Conservation (phyloP, 2,888 invertebrate species). For the Caprella mutica region DNA sequence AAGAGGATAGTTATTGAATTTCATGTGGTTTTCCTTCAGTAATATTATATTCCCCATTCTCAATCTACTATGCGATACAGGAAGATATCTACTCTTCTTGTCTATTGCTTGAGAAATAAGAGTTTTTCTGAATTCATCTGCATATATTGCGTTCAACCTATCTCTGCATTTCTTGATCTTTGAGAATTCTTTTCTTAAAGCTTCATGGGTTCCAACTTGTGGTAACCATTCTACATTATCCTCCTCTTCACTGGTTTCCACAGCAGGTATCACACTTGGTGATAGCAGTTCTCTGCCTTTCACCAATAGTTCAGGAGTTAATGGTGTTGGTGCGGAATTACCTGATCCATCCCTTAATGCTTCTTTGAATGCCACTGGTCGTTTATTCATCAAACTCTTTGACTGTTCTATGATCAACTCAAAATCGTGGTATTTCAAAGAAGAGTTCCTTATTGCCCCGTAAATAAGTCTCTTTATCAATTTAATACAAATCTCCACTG, state of each 20-base stretch:
- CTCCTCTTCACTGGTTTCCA: background rate
- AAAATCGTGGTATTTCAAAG: background rate
- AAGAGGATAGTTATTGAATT: background rate
- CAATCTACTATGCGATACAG: background rate
- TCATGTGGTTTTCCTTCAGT: background rate
- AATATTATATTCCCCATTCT: background rate
- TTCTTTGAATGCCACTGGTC: slow-evolving; percentile 6
- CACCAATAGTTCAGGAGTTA: background rate
- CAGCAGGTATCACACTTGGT: background rate
- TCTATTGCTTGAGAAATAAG: background rate
- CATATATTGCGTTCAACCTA: background rate
- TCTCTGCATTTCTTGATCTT: background rate
- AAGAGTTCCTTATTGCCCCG: background rate
- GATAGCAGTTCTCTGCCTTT: background rate
- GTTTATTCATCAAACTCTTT: background rate
- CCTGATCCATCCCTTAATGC: background rate
- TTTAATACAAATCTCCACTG: slow-evolving; percentile 8
- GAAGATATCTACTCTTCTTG: background rate
- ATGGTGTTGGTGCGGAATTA: background rate
- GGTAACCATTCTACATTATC: background rate
- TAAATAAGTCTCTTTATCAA: background rate
- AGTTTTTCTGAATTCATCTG: background rate
- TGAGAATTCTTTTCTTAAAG: background rate
- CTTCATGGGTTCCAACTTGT: background rate
- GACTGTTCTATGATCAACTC: background rate